Conservation (phyloP, 1,140 invertebrate genomes). For the Carcinoscorpius rotundicauda region DNA sequence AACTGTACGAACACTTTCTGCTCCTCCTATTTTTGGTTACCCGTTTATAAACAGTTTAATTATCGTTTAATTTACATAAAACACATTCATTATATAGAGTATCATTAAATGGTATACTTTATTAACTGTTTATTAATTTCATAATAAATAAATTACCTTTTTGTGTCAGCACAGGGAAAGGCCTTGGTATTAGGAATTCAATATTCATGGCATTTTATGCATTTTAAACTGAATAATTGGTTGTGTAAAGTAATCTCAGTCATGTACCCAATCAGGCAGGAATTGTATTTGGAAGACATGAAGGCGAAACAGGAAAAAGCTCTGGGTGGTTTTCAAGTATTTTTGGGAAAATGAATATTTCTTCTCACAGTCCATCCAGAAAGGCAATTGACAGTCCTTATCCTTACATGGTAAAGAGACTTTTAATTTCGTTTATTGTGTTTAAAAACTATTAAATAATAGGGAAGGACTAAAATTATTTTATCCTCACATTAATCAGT, state of each 20-base stretch:
- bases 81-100: too few species aligned
- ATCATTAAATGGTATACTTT: too few species aligned
- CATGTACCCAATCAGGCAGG: conserved; percentile 11
- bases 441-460: background rate
- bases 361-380: conserved; percentile 2
- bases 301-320: background rate
- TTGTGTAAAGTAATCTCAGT: background rate
- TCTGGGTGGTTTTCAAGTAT: conserved; percentile 13
- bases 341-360: conserved; percentile 9
- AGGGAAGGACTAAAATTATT: too few species aligned
- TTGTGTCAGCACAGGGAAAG: too few species aligned
- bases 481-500: too few species aligned
- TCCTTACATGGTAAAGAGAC: background rate
- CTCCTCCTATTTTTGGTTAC: too few species aligned
- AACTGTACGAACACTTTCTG: too few species aligned
- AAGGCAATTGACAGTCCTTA: background rate
- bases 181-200: too few species aligned
- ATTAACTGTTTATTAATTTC: too few species aligned
- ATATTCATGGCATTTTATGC: conserved; percentile 2
- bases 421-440: background rate
- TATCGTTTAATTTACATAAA: too few species aligned
- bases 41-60: too few species aligned
- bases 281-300: conserved; percentile 9
- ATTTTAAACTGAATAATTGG: background rate
- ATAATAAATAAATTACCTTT: too few species aligned